A percentile compares a stretch with the other conserved stretches of the same genome.
These are phyloP conservation scores for Tamandua tetradactyla DNA, from an alignment of 2,797 vertebrate genomes.

Conservation along the genomic window DNA sequence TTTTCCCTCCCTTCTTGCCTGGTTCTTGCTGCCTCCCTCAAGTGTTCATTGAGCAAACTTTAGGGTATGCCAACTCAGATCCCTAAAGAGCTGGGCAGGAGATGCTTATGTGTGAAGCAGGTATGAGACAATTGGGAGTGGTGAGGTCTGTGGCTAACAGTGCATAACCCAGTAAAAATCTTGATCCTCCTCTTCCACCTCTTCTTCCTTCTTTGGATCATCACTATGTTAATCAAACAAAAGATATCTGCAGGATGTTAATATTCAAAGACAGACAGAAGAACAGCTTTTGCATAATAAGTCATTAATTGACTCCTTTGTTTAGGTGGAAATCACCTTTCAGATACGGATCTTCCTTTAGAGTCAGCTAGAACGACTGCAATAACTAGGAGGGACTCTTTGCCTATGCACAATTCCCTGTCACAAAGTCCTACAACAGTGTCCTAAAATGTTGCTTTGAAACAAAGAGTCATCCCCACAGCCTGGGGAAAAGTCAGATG, in stretches of 20 bases:
- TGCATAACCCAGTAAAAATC: neutral
- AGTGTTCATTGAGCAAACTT: neutral
- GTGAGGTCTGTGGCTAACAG: neutral
- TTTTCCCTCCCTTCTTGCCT: neutral
- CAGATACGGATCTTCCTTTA: neutral
- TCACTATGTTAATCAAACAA: neutral
- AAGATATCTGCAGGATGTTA: neutral
- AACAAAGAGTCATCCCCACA: conserved; percentile 30
- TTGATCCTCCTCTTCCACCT: neutral
- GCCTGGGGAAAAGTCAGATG: conserved; percentile 39
- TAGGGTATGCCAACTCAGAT: neutral
- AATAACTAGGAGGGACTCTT: neutral
- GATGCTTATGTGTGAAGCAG: neutral
- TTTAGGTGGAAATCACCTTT: neutral
- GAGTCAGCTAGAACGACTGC: neutral
- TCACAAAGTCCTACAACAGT: neutral
- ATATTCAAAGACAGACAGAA: neutral
- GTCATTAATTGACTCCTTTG: neutral
- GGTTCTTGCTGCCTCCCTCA: neutral
- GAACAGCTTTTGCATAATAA: neutral
- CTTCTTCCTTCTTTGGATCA: neutral
- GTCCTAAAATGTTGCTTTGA: conserved; percentile 48
- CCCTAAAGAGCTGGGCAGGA: neutral
- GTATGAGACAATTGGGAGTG: neutral
- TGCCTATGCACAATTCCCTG: neutral